Percentiles rank a stretch among this genome's conserved stretches.
Evolutionary conservation across 1,140 invertebrate species (phyloP).

Genomic region (Mactra quadrangularis): DNA sequence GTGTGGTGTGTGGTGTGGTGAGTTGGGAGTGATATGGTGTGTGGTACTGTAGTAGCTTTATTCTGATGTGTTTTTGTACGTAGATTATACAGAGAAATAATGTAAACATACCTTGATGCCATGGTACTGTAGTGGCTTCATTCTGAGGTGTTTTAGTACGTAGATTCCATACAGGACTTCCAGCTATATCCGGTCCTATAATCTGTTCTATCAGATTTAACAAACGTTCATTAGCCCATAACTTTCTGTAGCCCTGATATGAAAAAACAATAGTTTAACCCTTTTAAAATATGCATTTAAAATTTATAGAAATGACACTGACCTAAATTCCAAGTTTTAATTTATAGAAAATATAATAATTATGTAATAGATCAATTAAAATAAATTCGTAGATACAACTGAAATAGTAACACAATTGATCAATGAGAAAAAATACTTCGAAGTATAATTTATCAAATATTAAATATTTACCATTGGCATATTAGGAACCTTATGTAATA

Average conservation of each 20-base stretch:
- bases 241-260: constrained; percentile 67
- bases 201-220: constrained; percentile 79
- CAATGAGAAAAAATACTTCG: too few relatives aligned
- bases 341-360: too few relatives aligned
- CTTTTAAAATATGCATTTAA: not conserved
- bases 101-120: constrained; percentile 80
- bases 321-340: too few relatives aligned
- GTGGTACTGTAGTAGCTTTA: constrained; percentile 79
- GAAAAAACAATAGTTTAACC: not conserved
- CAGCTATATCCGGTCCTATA: constrained; percentile 79
- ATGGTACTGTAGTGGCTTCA: constrained; percentile 79
- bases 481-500: constrained; percentile 76
- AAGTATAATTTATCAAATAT: too few relatives aligned
- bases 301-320: not conserved
- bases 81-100: too few relatives aligned
- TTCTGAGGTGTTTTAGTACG: constrained; percentile 78
- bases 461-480: constrained; percentile 70
- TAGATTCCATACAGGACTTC: constrained; percentile 81
- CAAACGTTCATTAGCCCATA: constrained; percentile 78
- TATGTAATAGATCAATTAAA: too few relatives aligned
- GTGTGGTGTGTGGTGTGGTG: too few relatives aligned
- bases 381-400: too few relatives aligned
- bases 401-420: too few relatives aligned
- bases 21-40: too few relatives aligned
- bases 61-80: too few relatives aligned